These are phyloP conservation scores for Omphaloscelis lunosa DNA, from an alignment of 2,888 invertebrate genomes.

Conservation along the genomic window DNA sequence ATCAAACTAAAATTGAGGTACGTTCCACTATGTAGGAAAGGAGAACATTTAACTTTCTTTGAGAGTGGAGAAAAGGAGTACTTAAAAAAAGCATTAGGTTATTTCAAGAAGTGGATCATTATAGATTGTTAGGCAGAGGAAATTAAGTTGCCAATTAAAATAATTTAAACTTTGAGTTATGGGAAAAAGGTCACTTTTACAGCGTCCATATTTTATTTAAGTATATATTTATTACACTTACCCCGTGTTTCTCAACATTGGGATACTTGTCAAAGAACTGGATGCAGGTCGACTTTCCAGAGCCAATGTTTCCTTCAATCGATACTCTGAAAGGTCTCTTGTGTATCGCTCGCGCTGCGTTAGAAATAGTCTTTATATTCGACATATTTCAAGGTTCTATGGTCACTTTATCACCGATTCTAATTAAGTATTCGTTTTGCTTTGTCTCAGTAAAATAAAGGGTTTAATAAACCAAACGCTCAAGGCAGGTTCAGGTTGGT, in stretches of 20 bases:
- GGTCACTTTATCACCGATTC: background rate
- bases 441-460: background rate
- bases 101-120: background rate
- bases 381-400: slow-evolving; percentile 71
- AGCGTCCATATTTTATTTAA: background rate
- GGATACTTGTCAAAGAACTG: slow-evolving; percentile 92
- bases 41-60: background rate
- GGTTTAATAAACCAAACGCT: background rate
- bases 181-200: background rate
- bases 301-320: slow-evolving; percentile 95
- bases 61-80: background rate
- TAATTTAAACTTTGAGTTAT: background rate
- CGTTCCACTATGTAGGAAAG: background rate
- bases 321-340: slow-evolving; percentile 92
- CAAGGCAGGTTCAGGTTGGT: slow-evolving; percentile 10
- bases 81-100: background rate
- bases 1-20: background rate
- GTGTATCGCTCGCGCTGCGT: slow-evolving; percentile 72
- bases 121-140: background rate
- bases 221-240: slow-evolving; percentile 70
- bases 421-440: background rate
- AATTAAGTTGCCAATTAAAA: background rate
- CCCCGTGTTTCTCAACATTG: slow-evolving; percentile 90
- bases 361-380: slow-evolving; percentile 77
- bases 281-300: slow-evolving; percentile 95